These are phyloP conservation scores for Argyresthia goedartella DNA, from an alignment of 2,888 invertebrate genomes.

Conservation along the genomic window DNA sequence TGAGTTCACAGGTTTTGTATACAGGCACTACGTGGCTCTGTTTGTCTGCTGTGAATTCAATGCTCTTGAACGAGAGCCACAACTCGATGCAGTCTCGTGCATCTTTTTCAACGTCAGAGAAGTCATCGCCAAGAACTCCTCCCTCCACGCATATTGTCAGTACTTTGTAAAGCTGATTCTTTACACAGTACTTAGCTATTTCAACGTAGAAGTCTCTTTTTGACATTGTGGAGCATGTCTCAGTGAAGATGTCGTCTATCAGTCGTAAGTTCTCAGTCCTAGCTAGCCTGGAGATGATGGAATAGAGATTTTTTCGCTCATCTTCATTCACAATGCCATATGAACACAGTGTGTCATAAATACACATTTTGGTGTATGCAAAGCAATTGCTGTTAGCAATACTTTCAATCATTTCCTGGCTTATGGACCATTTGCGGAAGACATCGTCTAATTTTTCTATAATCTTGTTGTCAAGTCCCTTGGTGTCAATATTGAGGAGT, in stretches of 20 bases:
- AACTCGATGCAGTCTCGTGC: constrained; percentile 64
- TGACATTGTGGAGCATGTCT: constrained; percentile 53
- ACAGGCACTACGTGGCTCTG: constrained; percentile 63
- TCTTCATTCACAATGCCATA: constrained; percentile 74
- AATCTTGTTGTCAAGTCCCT: constrained; percentile 40
- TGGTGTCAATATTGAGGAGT: constrained; percentile 52
- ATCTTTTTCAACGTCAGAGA: constrained; percentile 48
- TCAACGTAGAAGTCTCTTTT: constrained; percentile 65
- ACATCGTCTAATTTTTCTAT: constrained; percentile 57
- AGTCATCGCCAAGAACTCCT: constrained; percentile 46
- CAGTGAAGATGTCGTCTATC: constrained; percentile 66
- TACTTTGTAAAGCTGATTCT: constrained; percentile 62
- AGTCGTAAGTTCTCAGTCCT: constrained; percentile 65
- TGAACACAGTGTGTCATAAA: constrained; percentile 72
- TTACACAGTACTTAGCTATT: constrained; percentile 62
- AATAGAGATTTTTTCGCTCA: constrained; percentile 68
- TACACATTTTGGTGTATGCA: constrained; percentile 62
- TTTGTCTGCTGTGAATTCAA: constrained; percentile 63
- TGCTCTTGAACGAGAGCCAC: constrained; percentile 64
- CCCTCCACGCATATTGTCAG: constrained; percentile 65
- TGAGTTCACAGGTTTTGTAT: constrained; percentile 67
- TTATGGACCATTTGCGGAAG: constrained; percentile 69
- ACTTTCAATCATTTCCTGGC: constrained; percentile 68
- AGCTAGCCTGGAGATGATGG: constrained; percentile 73
- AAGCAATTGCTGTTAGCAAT: constrained; percentile 59